Base-by-base conservation (phyloP, 1,140 invertebrate genomes). In the Halyomorpha halys region DNA sequence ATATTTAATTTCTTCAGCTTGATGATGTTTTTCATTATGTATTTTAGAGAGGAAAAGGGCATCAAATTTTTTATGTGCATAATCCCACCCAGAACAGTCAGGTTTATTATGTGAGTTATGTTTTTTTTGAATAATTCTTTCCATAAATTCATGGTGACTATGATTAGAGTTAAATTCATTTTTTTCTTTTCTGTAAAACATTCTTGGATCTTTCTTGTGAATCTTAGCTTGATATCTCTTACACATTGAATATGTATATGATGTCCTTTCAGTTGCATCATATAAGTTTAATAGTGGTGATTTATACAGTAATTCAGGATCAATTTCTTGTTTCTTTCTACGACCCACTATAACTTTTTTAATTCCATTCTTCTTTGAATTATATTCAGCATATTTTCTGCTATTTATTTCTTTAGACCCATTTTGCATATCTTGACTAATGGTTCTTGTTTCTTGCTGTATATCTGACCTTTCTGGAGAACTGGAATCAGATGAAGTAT, bases 1-100 rank as follows among this genome's bases (percentile, higher is more conserved):
- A 19, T 18, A 6, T 19, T 5, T 49, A 3, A 49, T 19, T 56
- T 56, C 53, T 27, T 19, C 14, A 25, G 18, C 2, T 21, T 23
- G 18, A 13, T 6, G 34, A 39, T 39, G 4, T 39, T 39, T 39
- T 39, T 39, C 34, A 39, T 39, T 39, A 39, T 39, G 4, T 3
- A 39, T 39, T 39, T 39, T 9, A 39, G 34, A 9, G 11, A 21
- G 53, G 15, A 56, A 56, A 23, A 5, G 18, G 1, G 23, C 53
- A 5, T 56, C 53, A 16, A 56, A 5, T 56, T 25, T 21, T 25
- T 56, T 56, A 25, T 56, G 53, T 18, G 18, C 53, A 56, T 56
- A 56, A 25, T 56, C 53, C 53, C 53, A 56, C 53, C 53, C 27
- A 16, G 53, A 25, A 56, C 27, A 56, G 15, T 4, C 15, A 56